These are phyloP conservation scores for Caenorhabditis sp. DNA, from an alignment of 2,888 invertebrate species.

Conservation along the genomic window DNA sequence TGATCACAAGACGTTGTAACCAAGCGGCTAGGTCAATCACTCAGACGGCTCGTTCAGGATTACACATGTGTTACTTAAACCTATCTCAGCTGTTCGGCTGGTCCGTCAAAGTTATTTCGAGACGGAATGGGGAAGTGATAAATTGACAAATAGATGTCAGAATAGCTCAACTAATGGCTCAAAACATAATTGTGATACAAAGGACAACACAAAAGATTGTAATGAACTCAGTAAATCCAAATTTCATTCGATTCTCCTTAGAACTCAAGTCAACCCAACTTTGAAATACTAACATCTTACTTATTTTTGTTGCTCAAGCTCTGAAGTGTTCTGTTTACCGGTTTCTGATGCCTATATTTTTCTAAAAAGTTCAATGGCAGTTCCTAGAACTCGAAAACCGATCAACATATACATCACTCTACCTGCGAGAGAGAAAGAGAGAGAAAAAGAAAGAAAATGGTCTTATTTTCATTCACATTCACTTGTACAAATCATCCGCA, in stretches of 20 bases:
- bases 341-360: not conserved
- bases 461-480: slow-evolving; percentile 11
- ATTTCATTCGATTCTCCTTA: too few relatives aligned
- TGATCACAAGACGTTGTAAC: slow-evolving; percentile 52
- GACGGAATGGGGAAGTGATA: not conserved
- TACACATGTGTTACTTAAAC: slow-evolving; percentile 60
- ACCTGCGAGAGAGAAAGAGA: not conserved
- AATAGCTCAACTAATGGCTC: too few relatives aligned
- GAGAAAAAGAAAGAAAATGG: too few relatives aligned
- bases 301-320: not conserved
- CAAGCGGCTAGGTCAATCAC: slow-evolving; percentile 13
- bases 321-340: slow-evolving; percentile 5
- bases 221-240: too few relatives aligned
- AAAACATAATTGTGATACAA: too few relatives aligned
- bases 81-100: slow-evolving; percentile 51
- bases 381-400: not conserved
- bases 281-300: too few relatives aligned
- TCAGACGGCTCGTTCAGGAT: not conserved
- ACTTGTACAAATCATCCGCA: slow-evolving; percentile 16
- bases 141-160: too few relatives aligned
- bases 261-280: too few relatives aligned
- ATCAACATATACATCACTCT: not conserved
- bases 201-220: too few relatives aligned
- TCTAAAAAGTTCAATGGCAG: not conserved
- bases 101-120: not conserved